Conservation (phyloP, 2,113 vertebrate species). For the Silurus glanis region DNA sequence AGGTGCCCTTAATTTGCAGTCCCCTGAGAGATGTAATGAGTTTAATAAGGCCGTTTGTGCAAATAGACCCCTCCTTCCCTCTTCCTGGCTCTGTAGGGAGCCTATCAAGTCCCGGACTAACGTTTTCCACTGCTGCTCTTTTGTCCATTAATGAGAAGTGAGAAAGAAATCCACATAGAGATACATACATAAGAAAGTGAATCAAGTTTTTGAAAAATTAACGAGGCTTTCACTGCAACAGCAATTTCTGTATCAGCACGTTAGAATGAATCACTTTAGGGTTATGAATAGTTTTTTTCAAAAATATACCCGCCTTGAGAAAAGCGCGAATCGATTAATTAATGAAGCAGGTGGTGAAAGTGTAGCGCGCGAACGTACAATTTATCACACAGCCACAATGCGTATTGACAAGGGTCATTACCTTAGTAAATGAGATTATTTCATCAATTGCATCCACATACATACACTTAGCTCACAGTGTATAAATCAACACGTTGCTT, state of each 20-base stretch:
- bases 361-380: slow-evolving; percentile 20
- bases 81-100: not conserved
- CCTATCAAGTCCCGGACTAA: not conserved
- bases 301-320: slow-evolving; percentile 9
- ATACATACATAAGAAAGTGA: not conserved
- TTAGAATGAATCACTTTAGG: slow-evolving; percentile 1
- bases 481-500: slow-evolving; percentile 13
- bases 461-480: not conserved
- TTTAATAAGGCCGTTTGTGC: not conserved
- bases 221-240: not conserved
- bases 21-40: not conserved
- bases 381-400: slow-evolving; percentile 11
- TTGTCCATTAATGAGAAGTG: slow-evolving; percentile 20
- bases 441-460: slow-evolving; percentile 23
- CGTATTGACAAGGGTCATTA: slow-evolving; percentile 28
- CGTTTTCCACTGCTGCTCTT: not conserved
- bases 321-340: slow-evolving; percentile 33
- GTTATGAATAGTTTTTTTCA: slow-evolving; percentile 31
- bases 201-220: slow-evolving; percentile 20
- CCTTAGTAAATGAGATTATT: slow-evolving; percentile 37
- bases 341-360: slow-evolving; percentile 30
- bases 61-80: not conserved
- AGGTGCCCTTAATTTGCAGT: not conserved
- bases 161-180: not conserved
- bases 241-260: slow-evolving; percentile 3